Percentiles rank a stretch among this genome's conserved stretches.
These are phyloP conservation scores for Fringilla coelebs DNA, from an alignment of 2,797 vertebrate genomes.

Conservation along the genomic window DNA sequence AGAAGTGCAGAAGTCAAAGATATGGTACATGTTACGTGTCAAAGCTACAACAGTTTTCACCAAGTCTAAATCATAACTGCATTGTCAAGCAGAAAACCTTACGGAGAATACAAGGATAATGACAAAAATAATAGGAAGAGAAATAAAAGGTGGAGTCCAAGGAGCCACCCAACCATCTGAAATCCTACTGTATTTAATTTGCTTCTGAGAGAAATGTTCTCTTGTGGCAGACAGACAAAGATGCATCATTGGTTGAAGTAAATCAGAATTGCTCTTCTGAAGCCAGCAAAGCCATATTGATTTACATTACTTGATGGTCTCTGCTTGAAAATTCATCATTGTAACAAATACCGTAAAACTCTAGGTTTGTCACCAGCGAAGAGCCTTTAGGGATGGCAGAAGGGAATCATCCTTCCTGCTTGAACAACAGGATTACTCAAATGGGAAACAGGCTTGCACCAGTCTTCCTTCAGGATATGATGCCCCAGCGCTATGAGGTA, in stretches of 20 bases:
- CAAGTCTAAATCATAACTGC: background rate
- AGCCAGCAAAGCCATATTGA: constrained; percentile 19
- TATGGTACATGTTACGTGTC: background rate
- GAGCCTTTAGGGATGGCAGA: background rate
- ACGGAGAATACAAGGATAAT: background rate
- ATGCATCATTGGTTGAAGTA: background rate
- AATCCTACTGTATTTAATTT: constrained; percentile 1
- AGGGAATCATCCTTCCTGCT: constrained; percentile 3
- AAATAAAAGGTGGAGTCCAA: background rate
- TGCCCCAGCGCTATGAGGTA: background rate
- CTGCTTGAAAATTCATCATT: constrained; percentile 25
- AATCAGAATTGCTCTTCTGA: constrained; percentile 9
- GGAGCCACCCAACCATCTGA: background rate
- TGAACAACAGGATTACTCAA: constrained; percentile 16
- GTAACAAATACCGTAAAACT: constrained; percentile 6
- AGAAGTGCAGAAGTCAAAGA: constrained; percentile 28
- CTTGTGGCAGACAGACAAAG: background rate
- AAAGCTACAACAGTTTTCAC: background rate
- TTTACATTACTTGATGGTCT: constrained; percentile 16
- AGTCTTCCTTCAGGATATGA: background rate
- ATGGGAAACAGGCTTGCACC: background rate
- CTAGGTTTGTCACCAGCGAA: background rate
- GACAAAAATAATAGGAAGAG: constrained; percentile 20
- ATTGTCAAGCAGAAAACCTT: background rate
- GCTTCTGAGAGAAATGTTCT: background rate